These are phyloP conservation scores for Diorhabda carinulata DNA, from an alignment of 1,140 invertebrate genomes.

Conservation along the genomic window DNA sequence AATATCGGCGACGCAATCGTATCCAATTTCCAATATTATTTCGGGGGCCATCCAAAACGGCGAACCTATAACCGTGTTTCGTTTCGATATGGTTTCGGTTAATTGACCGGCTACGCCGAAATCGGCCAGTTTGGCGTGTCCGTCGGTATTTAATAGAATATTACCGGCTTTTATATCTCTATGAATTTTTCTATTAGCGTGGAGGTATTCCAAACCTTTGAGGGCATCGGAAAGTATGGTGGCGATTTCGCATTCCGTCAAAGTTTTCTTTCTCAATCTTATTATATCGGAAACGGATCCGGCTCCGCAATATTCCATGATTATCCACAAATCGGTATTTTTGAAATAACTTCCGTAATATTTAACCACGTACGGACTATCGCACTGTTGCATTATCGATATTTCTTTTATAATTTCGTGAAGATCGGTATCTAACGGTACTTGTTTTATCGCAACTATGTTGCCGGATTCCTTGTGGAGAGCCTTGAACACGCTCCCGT, in stretches of 20 bases:
- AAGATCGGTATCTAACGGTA: constrained; percentile 97
- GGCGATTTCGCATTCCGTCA: constrained; percentile 95
- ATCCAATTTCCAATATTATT: constrained; percentile 98
- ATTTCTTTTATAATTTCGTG: constrained; percentile 99
- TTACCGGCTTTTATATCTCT: constrained; percentile 96
- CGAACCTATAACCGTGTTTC: constrained; percentile 98
- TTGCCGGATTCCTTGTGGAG: constrained; percentile 96
- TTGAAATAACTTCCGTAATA: constrained; percentile 99
- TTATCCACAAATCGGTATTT: constrained; percentile 99
- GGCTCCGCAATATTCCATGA: constrained; percentile 99
- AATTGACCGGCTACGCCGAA: constrained; percentile 99
- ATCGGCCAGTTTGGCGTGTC: constrained; percentile 96
- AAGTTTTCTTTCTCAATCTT: constrained; percentile 92
- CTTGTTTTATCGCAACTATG: constrained; percentile 97
- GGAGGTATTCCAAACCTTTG: constrained; percentile 94
- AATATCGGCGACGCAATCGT: constrained; percentile 98
- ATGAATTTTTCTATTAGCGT: constrained; percentile 94
- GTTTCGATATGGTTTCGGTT: constrained; percentile 99
- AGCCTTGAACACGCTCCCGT: constrained; percentile 68
- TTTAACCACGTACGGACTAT: constrained; percentile 97
- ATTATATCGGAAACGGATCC: constrained; percentile 99
- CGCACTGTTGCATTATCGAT: constrained; percentile 99
- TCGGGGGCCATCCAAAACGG: constrained; percentile 99
- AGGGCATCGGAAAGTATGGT: constrained; percentile 93
- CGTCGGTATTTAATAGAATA: constrained; percentile 97